Conservation (phyloP, 2,888 invertebrate species). For the Rotaria socialis region DNA sequence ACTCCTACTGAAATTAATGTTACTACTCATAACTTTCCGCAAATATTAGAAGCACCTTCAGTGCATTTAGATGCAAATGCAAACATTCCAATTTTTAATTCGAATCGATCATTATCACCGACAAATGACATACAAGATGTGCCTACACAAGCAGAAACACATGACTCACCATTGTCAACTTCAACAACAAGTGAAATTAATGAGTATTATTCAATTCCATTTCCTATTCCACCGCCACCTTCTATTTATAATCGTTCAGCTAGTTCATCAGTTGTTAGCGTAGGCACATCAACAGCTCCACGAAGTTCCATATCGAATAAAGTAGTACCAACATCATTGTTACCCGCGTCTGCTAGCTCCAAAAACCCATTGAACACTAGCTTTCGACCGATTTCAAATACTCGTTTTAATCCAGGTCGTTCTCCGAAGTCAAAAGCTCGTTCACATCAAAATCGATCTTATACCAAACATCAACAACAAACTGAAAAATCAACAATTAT, state of each 20-base stretch:
- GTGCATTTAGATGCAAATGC: background rate
- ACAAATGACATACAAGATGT: background rate
- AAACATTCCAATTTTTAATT: background rate
- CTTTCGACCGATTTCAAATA: constrained; percentile 6
- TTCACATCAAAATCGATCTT: background rate
- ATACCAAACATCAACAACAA: background rate
- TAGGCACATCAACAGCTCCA: background rate
- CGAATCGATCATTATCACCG: too few relatives aligned
- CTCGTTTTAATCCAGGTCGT: constrained; percentile 9
- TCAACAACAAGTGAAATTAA: background rate
- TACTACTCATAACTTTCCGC: background rate
- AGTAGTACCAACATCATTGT: background rate
- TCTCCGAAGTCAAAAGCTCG: background rate
- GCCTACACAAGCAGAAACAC: background rate
- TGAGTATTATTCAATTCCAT: background rate
- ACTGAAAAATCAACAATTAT: background rate
- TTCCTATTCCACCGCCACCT: background rate
- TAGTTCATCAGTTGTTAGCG: background rate
- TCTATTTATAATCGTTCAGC: background rate
- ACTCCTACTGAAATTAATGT: background rate
- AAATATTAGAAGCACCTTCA: background rate
- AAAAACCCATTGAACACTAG: background rate
- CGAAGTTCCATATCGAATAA: background rate
- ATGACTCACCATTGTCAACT: background rate
- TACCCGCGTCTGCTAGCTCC: background rate